Conservation (phyloP, 2,797 vertebrate genomes). For the Aulostomus chinensis region DNA sequence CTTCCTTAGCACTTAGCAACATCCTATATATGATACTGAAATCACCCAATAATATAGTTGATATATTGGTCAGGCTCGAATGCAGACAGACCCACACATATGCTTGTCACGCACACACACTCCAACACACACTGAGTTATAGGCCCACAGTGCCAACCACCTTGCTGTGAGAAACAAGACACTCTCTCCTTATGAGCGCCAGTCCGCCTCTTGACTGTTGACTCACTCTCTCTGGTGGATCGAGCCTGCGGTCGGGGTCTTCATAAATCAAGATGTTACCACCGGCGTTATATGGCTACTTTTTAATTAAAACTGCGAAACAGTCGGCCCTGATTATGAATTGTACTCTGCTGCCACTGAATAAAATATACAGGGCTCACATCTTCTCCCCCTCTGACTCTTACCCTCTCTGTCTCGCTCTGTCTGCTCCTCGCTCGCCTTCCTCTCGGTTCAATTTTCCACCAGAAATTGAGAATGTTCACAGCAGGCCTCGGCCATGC, state of each 20-base stretch:
- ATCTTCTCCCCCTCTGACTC: constrained; percentile 24
- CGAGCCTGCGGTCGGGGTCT: constrained; percentile 45
- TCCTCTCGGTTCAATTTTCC: constrained; percentile 43
- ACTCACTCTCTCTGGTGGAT: constrained; percentile 57
- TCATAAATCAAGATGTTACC: constrained; percentile 78
- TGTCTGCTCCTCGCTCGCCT: not conserved
- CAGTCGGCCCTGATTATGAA: constrained; percentile 77
- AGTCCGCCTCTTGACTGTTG: constrained; percentile 12
- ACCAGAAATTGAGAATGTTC: constrained; percentile 44
- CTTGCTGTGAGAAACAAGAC: constrained; percentile 44
- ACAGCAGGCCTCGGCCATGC: constrained; percentile 16
- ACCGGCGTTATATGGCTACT: constrained; percentile 62
- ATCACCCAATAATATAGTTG: not conserved
- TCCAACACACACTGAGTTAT: constrained; percentile 17
- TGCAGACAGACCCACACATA: too few species aligned
- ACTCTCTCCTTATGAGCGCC: constrained; percentile 23
- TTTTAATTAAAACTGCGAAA: constrained; percentile 83
- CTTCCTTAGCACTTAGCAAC: too few species aligned
- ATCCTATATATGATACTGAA: too few species aligned
- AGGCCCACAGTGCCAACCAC: constrained; percentile 29
- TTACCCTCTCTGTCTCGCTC: constrained; percentile 21
- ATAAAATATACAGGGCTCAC: constrained; percentile 70
- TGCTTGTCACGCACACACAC: constrained; percentile 5
- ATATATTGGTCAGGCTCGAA: too few species aligned
- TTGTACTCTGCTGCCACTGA: constrained; percentile 69